These are phyloP conservation scores for Rosalia funebris DNA, from an alignment of 2,888 invertebrate genomes.

Conservation along the genomic window DNA sequence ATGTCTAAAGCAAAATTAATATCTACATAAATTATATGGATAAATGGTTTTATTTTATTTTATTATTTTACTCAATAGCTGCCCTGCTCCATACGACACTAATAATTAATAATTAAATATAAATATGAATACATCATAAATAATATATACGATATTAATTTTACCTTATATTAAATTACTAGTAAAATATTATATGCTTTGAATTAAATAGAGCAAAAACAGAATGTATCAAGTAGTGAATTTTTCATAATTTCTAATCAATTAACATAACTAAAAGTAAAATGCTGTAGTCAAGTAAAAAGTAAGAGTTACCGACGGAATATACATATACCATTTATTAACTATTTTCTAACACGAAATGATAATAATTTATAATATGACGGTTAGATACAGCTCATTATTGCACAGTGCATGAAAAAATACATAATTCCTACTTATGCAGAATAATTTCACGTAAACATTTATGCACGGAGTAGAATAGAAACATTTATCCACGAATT, in stretches of 20 bases:
- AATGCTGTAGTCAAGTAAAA: conserved; percentile 13
- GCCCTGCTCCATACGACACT: too few relatives aligned
- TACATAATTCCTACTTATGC: not conserved
- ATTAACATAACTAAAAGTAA: conserved; percentile 24
- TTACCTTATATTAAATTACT: conserved; percentile 8
- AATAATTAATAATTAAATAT: too few relatives aligned
- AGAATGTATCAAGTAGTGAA: conserved; percentile 2
- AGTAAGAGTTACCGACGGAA: not conserved
- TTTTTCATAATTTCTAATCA: conserved; percentile 20
- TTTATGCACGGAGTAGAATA: too few relatives aligned
- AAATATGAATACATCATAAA: conserved; percentile 5
- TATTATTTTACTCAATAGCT: too few relatives aligned
- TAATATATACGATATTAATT: conserved; percentile 10
- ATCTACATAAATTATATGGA: too few relatives aligned
- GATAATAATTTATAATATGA: conserved; percentile 13
- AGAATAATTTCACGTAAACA: not conserved
- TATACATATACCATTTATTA: conserved; percentile 1
- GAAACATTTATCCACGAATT: too few relatives aligned
- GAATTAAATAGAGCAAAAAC: conserved; percentile 18
- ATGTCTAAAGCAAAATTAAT: too few relatives aligned
- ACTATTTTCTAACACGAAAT: conserved; percentile 20
- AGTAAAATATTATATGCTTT: conserved; percentile 3
- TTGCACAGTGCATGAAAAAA: not conserved
- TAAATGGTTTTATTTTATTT: too few relatives aligned
- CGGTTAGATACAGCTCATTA: not conserved